Evolutionary conservation across 2,888 invertebrate species (phyloP).

Genomic region (Tenthredo distinguenda): DNA sequence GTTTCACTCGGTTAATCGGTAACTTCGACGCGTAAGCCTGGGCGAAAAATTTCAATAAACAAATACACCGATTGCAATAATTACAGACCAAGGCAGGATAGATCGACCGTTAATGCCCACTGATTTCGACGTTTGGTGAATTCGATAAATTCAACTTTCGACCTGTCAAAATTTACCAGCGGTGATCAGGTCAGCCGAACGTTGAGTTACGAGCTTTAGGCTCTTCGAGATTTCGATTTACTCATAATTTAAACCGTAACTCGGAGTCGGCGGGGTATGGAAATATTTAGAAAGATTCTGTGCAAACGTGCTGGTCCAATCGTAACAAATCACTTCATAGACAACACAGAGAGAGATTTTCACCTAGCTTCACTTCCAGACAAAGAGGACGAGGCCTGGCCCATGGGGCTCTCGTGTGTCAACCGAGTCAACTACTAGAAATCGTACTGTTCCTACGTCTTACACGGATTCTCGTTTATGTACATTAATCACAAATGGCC

Average conservation of each 20-base stretch:
- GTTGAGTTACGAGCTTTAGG: not conserved
- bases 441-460: conserved; percentile 6
- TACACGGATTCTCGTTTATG: conserved; percentile 23
- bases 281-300: not conserved
- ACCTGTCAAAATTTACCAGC: not conserved
- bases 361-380: conserved; percentile 36
- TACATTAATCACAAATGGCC: conserved; percentile 31
- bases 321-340: conserved; percentile 46
- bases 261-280: not conserved
- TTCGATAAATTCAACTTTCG: not conserved
- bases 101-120: not conserved
- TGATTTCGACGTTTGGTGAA: not conserved
- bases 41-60: not conserved
- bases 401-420: conserved; percentile 48
- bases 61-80: not conserved
- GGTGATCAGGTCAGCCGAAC: not conserved
- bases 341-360: conserved; percentile 39
- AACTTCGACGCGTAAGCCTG: not conserved
- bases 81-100: not conserved
- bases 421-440: conserved; percentile 51
- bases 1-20: not conserved
- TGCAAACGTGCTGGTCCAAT: conserved; percentile 35
- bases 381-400: conserved; percentile 39
- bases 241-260: not conserved
- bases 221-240: not conserved